phyloP scores from a whole-genome alignment of 1,140 invertebrate species.

The Hermatobates lingyangjiaoensis region DNA sequence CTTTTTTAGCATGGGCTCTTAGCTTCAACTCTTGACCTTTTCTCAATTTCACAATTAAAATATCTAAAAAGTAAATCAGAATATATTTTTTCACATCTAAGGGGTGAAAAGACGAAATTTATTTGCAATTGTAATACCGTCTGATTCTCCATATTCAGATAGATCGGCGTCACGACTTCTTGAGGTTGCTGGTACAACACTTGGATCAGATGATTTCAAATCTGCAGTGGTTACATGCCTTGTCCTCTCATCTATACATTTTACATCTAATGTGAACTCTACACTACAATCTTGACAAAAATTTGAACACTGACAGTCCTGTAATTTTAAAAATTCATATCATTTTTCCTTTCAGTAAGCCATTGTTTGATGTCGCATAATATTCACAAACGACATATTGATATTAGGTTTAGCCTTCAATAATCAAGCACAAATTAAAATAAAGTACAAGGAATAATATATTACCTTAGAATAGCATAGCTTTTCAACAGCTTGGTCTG shows the following conservation, averaged over 20 bases:
- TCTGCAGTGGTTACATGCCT: conserved; percentile 92
- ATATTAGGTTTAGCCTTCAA: too few species aligned
- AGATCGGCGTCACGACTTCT: conserved; percentile 76
- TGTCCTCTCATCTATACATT: conserved; percentile 83
- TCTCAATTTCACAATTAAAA: conserved; percentile 90
- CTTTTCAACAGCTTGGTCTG: conserved; percentile 74
- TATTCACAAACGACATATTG: too few species aligned
- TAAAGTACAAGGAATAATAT: not conserved
- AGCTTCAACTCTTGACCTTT: conserved; percentile 96
- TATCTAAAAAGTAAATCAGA: conserved; percentile 35
- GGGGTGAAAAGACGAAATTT: not conserved
- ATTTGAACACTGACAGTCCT: conserved; percentile 91
- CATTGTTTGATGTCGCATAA: too few species aligned
- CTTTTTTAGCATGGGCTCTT: conserved; percentile 71
- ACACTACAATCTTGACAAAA: conserved; percentile 96
- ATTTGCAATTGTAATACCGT: conserved; percentile 33
- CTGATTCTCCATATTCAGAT: conserved; percentile 79
- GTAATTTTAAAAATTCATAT: conserved; percentile 16
- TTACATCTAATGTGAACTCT: conserved; percentile 92
- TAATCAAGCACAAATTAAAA: not conserved
- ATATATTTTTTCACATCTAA: not conserved
- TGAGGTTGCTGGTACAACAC: conserved; percentile 83
- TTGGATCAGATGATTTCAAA: conserved; percentile 72
- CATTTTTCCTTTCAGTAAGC: too few species aligned
- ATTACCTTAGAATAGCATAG: conserved; percentile 57